Evolutionary conservation across 2,888 invertebrate genomes (phyloP).

Genomic region (Cremastinae sp.): DNA sequence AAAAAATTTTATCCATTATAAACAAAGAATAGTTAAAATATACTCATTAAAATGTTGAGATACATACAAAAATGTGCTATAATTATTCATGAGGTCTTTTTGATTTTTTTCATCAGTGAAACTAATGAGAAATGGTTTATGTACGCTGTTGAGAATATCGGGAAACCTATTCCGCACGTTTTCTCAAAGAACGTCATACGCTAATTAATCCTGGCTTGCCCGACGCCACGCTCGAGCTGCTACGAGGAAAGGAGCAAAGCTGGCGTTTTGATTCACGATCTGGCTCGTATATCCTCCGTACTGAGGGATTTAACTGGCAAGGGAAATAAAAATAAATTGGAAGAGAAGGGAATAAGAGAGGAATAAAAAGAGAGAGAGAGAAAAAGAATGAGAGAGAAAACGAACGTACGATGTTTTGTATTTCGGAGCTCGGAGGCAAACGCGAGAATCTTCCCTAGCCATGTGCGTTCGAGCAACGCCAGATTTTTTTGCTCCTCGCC

Average conservation of each 20-base stretch:
- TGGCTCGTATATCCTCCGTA: slow-evolving; percentile 20
- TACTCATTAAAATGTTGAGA: no score
- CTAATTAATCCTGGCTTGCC: slow-evolving; percentile 43
- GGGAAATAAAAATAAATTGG: slow-evolving; percentile 38
- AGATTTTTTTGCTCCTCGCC: slow-evolving; percentile 35
- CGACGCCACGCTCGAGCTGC: slow-evolving; percentile 24
- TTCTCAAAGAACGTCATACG: slow-evolving; percentile 27
- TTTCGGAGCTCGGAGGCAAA: slow-evolving; percentile 36
- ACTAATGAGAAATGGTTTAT: neutral
- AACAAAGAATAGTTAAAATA: no score
- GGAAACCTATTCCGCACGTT: neutral
- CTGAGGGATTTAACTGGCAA: slow-evolving; percentile 18
- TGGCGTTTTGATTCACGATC: slow-evolving; percentile 35
- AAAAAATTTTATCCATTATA: no score
- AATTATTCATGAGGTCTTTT: neutral
- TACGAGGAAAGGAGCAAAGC: slow-evolving; percentile 21
- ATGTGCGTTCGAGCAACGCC: neutral
- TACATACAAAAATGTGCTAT: neutral
- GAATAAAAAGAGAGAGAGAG: slow-evolving; percentile 33
- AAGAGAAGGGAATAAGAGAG: slow-evolving; percentile 29
- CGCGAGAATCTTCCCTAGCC: neutral
- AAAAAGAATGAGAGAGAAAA: neutral
- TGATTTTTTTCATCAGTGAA: neutral
- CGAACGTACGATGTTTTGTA: slow-evolving; percentile 15
- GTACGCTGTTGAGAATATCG: neutral